Evolutionary conservation across 2,113 vertebrate species (phyloP), one percentile per base, ranked within the genome.

Genomic region (Anoplopoma fimbria): DNA sequence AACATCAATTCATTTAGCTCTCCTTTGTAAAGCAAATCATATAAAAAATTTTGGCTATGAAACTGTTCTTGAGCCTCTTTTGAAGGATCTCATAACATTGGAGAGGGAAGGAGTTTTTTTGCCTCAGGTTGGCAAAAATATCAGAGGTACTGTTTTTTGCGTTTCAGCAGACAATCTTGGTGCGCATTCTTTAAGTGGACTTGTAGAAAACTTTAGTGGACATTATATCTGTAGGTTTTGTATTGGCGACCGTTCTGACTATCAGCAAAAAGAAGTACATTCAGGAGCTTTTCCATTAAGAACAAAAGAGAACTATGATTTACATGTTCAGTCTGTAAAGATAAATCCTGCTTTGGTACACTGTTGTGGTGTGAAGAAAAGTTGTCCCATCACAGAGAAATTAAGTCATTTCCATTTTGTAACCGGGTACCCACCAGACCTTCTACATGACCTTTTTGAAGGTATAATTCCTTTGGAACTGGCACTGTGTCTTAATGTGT

Each of bases 101-200:
- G n/a, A 14, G 69, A 57, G 33, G 34, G 33, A 27, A 38, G n/a
- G 31, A 23, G 1, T 14, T 55, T 70, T 70, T 25, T 55, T 53
- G 9, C 47, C 21, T 36, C 29, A 23, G 17, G 4, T 69, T 51
- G 45, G 67, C 1, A 70, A 1, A 38, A 36, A 25, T 71, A 36
- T 71, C 31, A 71, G 49, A 71, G 49, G 68, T 9, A 53, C 47
- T 55, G 68, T 55, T 71, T 51, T 71, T 71, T 71, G 69, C 10
- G 23, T 55, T 36, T 57, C 23, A 23, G 49, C 49, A 23, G 49
- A 51, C 19, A 23, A 27, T 27, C 10, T 55, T 25, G 49, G 21
- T 23, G 49, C 49, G 5, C 49, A 55, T 27, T 25, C n/a, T 55
- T 55, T 55, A 4, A 12, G 53, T 55, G 53, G n/a, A 25, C 53